Conservation (phyloP, 2,113 vertebrate genomes). For the Solea solea region DNA sequence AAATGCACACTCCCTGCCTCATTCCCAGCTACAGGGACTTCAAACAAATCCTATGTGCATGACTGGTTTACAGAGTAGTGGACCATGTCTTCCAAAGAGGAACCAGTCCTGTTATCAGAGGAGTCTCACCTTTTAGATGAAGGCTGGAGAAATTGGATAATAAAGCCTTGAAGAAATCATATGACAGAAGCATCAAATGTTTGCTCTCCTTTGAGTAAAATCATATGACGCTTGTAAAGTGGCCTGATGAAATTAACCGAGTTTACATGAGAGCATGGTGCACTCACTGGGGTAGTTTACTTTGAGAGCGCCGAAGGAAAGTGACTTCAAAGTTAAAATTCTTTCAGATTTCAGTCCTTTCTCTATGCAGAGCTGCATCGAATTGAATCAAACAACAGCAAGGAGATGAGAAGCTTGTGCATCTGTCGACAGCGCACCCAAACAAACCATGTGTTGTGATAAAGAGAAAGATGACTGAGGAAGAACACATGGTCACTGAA, state of each 20-base stretch:
- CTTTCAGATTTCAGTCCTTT: neutral
- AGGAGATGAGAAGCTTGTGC: too few relatives aligned
- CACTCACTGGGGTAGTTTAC: neutral
- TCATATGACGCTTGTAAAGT: constrained; percentile 44
- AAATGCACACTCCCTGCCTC: constrained; percentile 14
- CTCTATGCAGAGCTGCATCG: neutral
- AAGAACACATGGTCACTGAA: too few relatives aligned
- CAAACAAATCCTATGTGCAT: constrained; percentile 20
- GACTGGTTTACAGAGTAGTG: constrained; percentile 13
- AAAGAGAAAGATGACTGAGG: too few relatives aligned
- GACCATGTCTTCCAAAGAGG: constrained; percentile 19
- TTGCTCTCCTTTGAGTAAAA: constrained; percentile 33
- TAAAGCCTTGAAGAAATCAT: constrained; percentile 32
- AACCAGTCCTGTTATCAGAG: neutral
- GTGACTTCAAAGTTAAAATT: neutral
- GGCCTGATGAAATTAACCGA: neutral
- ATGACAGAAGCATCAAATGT: constrained; percentile 24
- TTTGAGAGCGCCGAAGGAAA: neutral
- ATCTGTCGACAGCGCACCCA: too few relatives aligned
- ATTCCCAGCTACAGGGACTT: constrained; percentile 34
- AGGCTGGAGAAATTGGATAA: constrained; percentile 38
- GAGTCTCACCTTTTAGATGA: constrained; percentile 15
- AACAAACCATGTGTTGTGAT: too few relatives aligned
- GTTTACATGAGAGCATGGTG: neutral
- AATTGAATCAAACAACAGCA: neutral